Conservation (phyloP, 1,140 invertebrate genomes). For the Diabrotica undecimpunctata region DNA sequence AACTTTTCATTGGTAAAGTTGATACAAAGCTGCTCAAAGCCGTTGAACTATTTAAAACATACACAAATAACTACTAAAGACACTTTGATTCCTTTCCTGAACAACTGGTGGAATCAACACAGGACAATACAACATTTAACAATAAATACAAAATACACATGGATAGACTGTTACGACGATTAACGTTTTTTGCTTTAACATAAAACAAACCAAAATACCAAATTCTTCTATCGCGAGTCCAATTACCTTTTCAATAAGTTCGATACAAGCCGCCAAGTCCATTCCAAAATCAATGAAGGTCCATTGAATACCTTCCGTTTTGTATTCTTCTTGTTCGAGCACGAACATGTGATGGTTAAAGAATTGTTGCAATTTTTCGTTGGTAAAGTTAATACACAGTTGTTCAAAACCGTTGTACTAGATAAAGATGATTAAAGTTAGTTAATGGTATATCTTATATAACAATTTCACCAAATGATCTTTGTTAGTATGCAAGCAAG, state of each 20-base stretch:
- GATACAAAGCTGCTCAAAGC: conserved; percentile 98
- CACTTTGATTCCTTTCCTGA: conserved; percentile 19
- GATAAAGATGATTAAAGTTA: conserved; percentile 39
- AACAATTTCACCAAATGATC: conserved; percentile 3
- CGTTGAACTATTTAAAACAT: conserved; percentile 74
- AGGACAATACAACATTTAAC: neutral
- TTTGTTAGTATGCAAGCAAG: conserved; percentile 1
- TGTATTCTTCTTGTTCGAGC: conserved; percentile 96
- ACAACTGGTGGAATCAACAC: conserved; percentile 23
- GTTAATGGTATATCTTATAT: conserved; percentile 1
- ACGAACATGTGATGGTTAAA: conserved; percentile 99
- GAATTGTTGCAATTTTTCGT: conserved; percentile 96
- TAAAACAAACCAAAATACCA: neutral
- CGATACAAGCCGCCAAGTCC: conserved; percentile 95
- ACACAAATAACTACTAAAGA: conserved; percentile 21
- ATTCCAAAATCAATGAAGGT: conserved; percentile 97
- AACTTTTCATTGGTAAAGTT: conserved; percentile 98
- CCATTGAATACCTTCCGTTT: conserved; percentile 92
- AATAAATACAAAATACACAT: neutral
- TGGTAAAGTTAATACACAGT: conserved; percentile 98
- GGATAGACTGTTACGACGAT: neutral
- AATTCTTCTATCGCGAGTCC: neutral
- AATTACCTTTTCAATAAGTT: conserved; percentile 93
- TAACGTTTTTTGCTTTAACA: neutral
- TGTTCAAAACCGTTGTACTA: conserved; percentile 98